Percentiles rank a stretch among this genome's conserved stretches.
These are phyloP conservation scores for Gortyna flavago DNA, from an alignment of 2,888 invertebrate species.

Conservation along the genomic window DNA sequence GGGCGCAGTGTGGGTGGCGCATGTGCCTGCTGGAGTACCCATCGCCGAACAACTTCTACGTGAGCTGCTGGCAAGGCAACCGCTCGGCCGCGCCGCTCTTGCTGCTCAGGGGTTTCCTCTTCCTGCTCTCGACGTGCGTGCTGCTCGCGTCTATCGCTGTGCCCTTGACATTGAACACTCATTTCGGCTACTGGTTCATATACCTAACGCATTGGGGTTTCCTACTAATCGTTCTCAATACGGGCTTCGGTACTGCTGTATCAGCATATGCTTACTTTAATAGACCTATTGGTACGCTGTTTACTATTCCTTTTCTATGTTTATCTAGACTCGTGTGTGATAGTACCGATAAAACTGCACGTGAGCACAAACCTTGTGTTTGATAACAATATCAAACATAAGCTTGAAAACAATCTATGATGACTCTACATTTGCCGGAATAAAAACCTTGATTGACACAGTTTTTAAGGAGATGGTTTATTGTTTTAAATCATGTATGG, in stretches of 20 bases:
- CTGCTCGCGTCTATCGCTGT: constrained; percentile 71
- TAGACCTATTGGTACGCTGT: constrained; percentile 77
- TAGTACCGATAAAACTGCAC: constrained; percentile 44
- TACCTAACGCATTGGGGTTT: constrained; percentile 87
- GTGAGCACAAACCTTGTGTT: background rate
- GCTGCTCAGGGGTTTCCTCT: constrained; percentile 74
- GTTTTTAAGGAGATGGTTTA: constrained; percentile 35
- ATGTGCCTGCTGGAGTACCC: constrained; percentile 76
- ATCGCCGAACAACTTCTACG: constrained; percentile 79
- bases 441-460: constrained; percentile 14
- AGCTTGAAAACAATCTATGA: constrained; percentile 4
- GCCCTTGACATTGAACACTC: constrained; percentile 71
- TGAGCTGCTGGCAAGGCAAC: constrained; percentile 82
- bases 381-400: constrained; percentile 38
- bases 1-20: constrained; percentile 74
- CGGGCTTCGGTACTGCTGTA: constrained; percentile 77
- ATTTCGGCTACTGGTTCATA: constrained; percentile 83
- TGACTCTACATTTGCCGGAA: background rate
- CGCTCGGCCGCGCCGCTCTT: constrained; percentile 77
- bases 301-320: constrained; percentile 51
- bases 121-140: constrained; percentile 77
- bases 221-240: constrained; percentile 76
- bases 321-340: constrained; percentile 17
- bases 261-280: constrained; percentile 77
- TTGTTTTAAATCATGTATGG: constrained; percentile 25